Evolutionary conservation across 2,113 vertebrate species (phyloP), one percentile per base, ranked within the genome.

Genomic region (Trichechus manatus): DNA sequence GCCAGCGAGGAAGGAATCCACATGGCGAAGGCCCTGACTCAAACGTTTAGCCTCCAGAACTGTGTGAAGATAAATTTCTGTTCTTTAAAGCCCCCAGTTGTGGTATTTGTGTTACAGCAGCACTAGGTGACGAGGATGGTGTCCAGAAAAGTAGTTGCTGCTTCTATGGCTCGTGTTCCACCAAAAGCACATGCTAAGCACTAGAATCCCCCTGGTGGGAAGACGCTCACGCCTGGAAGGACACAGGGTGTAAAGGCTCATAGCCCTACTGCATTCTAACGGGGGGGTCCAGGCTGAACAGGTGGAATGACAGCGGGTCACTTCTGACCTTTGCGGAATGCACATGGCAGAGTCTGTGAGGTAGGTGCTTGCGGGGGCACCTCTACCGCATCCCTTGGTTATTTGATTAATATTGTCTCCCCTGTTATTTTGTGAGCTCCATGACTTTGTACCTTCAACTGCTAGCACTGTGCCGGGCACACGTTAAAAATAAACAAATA

Each of bases 371-470:
- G 31, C 2, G 22, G 25, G 44, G 44, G 22, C 33, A 1, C 31
- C 17, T 50, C 86, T 25, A 17, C 70, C 3, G 13, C 82, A 44
- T 6, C 5, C 8, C 25, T 1, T 1, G 14, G 42, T 15, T 44
- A 7, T 23, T 47, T 47, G 79, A 25, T 59, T 4, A 33, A 6
- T 0, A 4, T 9, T 7, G 5, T 31, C 29, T 78, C n/a, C 4
- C 29, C n/a, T 22, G 14, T 6, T 6, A 31, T 44, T 13, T 29
- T 74, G 74, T 13, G n/a, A 42, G 70, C 22, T 5, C 59, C 14
- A 6, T 23, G 63, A 17, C 75, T 27, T 42, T 64, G n/a, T 0
- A 0, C 9, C 14, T 11, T 17, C 23, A 31, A 0, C 29, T 14
- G 15, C 61, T 14, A 3, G 33, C 27, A 23, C 59, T 17, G 4